Evolutionary conservation across 2,797 vertebrate genomes (phyloP).

Genomic region (Pangasius djambal): DNA sequence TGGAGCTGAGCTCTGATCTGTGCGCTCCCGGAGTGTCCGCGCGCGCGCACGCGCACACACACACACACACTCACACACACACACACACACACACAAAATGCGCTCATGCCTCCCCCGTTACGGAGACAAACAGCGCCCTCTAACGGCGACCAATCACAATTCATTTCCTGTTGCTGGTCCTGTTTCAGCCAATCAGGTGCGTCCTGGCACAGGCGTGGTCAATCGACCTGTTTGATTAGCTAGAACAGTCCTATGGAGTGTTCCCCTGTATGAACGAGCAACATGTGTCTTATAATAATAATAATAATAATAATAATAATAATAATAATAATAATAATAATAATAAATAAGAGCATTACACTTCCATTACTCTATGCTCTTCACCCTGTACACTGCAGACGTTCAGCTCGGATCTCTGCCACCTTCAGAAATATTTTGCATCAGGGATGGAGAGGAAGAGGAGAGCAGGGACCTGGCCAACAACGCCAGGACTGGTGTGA

Average conservation of each 20-base stretch:
- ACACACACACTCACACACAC: background rate
- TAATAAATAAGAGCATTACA: no score
- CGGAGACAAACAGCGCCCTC: background rate
- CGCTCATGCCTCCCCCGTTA: background rate
- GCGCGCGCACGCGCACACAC: background rate
- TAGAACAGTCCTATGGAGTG: background rate
- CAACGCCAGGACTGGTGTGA: no score
- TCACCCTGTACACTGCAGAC: no score
- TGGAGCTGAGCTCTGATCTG: background rate
- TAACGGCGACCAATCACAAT: background rate
- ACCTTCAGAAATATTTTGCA: no score
- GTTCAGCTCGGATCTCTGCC: no score
- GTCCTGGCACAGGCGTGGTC: constrained; percentile 14
- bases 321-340: no score
- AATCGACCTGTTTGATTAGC: constrained; percentile 50
- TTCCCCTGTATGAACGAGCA: background rate
- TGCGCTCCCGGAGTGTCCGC: constrained; percentile 19
- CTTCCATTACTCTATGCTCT: no score
- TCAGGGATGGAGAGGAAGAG: no score
- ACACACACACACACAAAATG: background rate
- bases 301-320: background rate
- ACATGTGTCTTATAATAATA: background rate
- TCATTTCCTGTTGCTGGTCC: background rate
- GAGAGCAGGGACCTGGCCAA: no score
- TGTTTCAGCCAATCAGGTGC: constrained; percentile 13